Evolutionary conservation across 2,797 vertebrate species (phyloP).

Genomic region (Hemitrygon akajei): DNA sequence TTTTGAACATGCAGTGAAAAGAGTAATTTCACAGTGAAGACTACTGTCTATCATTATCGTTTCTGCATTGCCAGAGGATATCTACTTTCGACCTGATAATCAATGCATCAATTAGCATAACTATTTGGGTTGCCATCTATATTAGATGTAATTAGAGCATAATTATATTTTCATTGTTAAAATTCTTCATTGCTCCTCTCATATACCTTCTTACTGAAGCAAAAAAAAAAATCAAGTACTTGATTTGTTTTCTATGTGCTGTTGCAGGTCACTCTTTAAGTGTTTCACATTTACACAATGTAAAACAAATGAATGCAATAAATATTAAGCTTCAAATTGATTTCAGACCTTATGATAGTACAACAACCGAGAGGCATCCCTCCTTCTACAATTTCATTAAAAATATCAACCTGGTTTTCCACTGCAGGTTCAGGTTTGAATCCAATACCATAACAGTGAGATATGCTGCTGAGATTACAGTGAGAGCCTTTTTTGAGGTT

Average conservation of each 20-base stretch:
- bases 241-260: background rate
- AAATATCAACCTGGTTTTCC: background rate
- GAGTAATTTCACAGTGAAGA: conserved; percentile 59
- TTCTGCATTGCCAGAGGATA: conserved; percentile 48
- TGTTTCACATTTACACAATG: background rate
- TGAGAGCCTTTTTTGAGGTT: conserved; percentile 10
- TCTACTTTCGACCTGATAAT: conserved; percentile 44
- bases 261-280: background rate
- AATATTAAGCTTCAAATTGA: conserved; percentile 16
- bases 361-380: background rate
- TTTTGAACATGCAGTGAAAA: conserved; percentile 26
- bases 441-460: background rate
- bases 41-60: conserved; percentile 58
- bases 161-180: conserved; percentile 24
- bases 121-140: conserved; percentile 31
- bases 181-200: background rate
- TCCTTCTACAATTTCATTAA: background rate
- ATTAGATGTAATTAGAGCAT: conserved; percentile 28
- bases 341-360: background rate
- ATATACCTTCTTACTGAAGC: background rate
- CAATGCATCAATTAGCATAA: conserved; percentile 37
- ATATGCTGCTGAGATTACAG: conserved; percentile 2
- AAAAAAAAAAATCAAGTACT: background rate
- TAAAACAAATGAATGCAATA: background rate
- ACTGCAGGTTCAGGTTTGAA: background rate